Conservation (phyloP, 1,140 invertebrate species). For the Apocrypta bakeri region DNA sequence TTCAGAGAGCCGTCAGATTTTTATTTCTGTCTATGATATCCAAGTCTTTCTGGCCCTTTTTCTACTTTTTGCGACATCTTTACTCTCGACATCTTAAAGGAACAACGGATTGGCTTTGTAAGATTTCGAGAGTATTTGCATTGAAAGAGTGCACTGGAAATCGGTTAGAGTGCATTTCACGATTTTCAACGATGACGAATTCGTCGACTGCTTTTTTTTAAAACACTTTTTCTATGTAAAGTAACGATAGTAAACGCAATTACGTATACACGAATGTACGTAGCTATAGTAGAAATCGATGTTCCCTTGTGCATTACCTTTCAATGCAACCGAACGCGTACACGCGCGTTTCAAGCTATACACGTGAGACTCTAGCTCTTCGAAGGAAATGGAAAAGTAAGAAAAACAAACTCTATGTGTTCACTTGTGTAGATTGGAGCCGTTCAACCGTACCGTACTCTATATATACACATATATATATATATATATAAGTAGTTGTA, state of each 20-base stretch:
- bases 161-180: conserved; percentile 35
- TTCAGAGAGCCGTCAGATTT: conserved; percentile 12
- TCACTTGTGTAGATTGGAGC: conserved; percentile 40
- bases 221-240: conserved; percentile 8
- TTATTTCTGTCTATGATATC: conserved; percentile 24
- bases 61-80: conserved; percentile 12
- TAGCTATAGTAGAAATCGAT: conserved; percentile 11
- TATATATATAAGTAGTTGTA: no score
- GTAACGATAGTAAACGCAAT: neutral
- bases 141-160: conserved; percentile 40
- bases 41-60: conserved; percentile 10
- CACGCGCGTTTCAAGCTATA: conserved; percentile 26
- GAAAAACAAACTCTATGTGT: conserved; percentile 34
- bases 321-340: conserved; percentile 11
- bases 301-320: conserved; percentile 29
- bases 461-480: conserved; percentile 3
- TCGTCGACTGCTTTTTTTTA: neutral
- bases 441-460: conserved; percentile 18
- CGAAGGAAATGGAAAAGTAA: conserved; percentile 5
- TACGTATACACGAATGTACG: neutral
- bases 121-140: neutral
- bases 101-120: neutral
- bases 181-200: conserved; percentile 3
- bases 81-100: neutral
- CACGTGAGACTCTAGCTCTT: conserved; percentile 41